Base-by-base conservation (phyloP, 1,140 invertebrate species). In the Lepeophtheirus salmonis region DNA sequence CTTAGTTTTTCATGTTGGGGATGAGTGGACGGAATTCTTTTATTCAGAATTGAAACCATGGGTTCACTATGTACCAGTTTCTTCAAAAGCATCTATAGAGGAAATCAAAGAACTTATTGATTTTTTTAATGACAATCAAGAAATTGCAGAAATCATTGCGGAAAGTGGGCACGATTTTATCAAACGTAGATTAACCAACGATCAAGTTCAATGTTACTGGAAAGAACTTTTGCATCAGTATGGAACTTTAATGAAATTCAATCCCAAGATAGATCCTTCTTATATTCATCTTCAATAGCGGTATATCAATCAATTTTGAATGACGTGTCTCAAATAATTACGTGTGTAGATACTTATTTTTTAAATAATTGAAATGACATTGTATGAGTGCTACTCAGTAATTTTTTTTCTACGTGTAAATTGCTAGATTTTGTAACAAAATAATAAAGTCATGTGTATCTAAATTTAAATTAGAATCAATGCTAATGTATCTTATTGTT, bases 1-100 rank as follows among this genome's bases (percentile, higher is more conserved):
- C 0, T 70, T 96, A n/a, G 88, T 97, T 0, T 90, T 95, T 67
- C 90, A 97, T 73, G 89, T 95, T 16, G 90, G 89, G 0, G 76
- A 89, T 65, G 86, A 94, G 64, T 97, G 91, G 91, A 74, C 81
- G 21, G 92, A 97, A 75, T 97, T 97, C 73, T 97, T 95, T 70
- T 97, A 97, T 69, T 76, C 80, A 20, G 78, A 80, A 25, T 73
- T 97, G 65, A 88, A 88, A 70, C 90, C 91, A 2, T 97, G 92
- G 92, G 78, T 92, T 51, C 92, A 97, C 74, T 97, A 92, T 68
- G 79, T 97, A 65, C 92, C 91, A 3, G 79, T 97, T 0, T 72
- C 76, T n/a, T 77, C 77, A 55, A 76, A 80, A 66, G 79, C 83
- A 23, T 77, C 71, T 21, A 73, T 83, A 69, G 68, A 79, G 59